Conservation (phyloP, 2,888 invertebrate species). For the Drosophila siamana region DNA sequence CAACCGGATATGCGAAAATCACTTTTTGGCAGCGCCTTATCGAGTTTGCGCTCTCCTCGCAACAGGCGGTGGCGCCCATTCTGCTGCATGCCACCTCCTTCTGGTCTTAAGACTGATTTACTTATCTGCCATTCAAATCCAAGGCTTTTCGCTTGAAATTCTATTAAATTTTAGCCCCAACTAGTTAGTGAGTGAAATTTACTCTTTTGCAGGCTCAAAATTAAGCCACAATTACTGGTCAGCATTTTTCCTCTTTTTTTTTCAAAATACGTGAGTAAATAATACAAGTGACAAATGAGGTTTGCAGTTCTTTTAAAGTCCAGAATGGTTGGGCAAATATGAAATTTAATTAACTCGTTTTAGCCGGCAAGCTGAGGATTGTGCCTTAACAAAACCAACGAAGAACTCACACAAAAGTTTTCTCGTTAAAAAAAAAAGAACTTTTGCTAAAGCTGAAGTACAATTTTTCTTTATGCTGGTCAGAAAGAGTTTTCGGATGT, state of each 20-base stretch:
- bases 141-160: background rate
- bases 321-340: slow-evolving; percentile 66
- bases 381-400: slow-evolving; percentile 41
- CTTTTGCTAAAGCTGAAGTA: slow-evolving; percentile 47
- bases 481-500: slow-evolving; percentile 48
- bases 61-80: slow-evolving; percentile 5
- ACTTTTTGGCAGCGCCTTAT: slow-evolving; percentile 73
- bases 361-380: slow-evolving; percentile 19
- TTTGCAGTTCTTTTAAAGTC: slow-evolving; percentile 5
- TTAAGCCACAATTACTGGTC: too few species aligned
- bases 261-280: background rate
- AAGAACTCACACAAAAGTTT: slow-evolving; percentile 68
- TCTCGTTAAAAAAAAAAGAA: slow-evolving; percentile 76
- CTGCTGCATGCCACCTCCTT: slow-evolving; percentile 10
- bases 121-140: slow-evolving; percentile 4
- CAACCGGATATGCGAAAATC: slow-evolving; percentile 74
- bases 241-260: background rate
- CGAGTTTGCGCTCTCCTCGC: slow-evolving; percentile 52
- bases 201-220: too few species aligned
- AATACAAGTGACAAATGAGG: background rate
- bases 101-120: background rate
- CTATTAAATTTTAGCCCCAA: too few species aligned
- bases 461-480: slow-evolving; percentile 60
- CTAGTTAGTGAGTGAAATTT: too few species aligned
- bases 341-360: slow-evolving; percentile 77